A percentile compares a stretch with the other conserved stretches of the same genome.
These are phyloP conservation scores for Cosmia trapezina DNA, from an alignment of 2,888 invertebrate species.

Conservation along the genomic window DNA sequence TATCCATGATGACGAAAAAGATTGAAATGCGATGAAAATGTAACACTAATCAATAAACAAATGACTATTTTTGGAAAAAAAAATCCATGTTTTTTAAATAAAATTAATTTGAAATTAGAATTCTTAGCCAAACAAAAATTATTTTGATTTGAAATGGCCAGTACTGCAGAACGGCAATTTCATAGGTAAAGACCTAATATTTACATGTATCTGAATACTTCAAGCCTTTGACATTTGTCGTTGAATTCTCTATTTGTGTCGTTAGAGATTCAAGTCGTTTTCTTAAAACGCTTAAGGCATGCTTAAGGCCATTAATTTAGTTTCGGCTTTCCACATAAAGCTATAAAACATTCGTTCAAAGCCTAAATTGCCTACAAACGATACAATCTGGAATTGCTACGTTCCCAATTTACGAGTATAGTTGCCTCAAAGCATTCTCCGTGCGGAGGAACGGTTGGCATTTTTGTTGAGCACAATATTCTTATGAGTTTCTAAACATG, in stretches of 20 bases:
- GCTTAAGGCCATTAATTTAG: constrained; percentile 48
- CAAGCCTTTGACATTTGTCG: constrained; percentile 37
- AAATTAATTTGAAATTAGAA: too few species aligned
- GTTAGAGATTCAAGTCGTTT: constrained; percentile 34
- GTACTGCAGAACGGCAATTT: too few species aligned
- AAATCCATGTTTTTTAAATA: too few species aligned
- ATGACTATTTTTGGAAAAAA: too few species aligned
- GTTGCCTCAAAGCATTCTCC: constrained; percentile 81
- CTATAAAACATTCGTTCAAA: constrained; percentile 76
- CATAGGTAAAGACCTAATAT: too few species aligned
- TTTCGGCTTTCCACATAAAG: constrained; percentile 66
- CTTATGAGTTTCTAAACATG: constrained; percentile 86
- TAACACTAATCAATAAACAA: too few species aligned
- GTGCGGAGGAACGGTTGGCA: constrained; percentile 78
- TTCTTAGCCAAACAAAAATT: too few species aligned
- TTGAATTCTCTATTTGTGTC: constrained; percentile 25
- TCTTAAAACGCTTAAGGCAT: constrained; percentile 39
- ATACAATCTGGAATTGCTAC: constrained; percentile 83
- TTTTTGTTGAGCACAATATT: constrained; percentile 84
- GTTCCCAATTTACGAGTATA: constrained; percentile 84
- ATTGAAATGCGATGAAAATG: too few species aligned
- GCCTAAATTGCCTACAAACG: constrained; percentile 82
- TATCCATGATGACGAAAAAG: too few species aligned
- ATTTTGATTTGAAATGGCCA: too few species aligned
- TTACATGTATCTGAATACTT: constrained; percentile 47